A percentile compares a stretch with the other conserved stretches of the same genome.
These are phyloP conservation scores for Xiphydria camelus DNA, from an alignment of 2,888 invertebrate genomes.

Conservation along the genomic window DNA sequence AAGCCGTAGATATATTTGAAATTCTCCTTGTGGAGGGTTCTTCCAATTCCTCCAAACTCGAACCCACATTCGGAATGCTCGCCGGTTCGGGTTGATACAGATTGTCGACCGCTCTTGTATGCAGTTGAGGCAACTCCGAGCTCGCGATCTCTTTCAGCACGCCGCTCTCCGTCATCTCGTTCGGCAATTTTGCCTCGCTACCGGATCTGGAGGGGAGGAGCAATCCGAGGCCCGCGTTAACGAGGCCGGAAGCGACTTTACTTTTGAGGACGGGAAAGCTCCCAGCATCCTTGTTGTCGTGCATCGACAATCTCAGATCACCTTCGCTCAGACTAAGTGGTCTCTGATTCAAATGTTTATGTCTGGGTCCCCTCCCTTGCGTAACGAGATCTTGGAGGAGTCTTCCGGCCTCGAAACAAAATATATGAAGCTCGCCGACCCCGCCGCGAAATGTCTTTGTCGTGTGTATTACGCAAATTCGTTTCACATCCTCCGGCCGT, in stretches of 20 bases:
- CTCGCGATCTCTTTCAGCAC: constrained; percentile 25
- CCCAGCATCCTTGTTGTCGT: constrained; percentile 24
- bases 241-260: constrained; percentile 35
- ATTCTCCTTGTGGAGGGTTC: constrained; percentile 54
- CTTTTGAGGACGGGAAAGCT: constrained; percentile 28
- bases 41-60: constrained; percentile 13
- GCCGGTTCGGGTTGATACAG: constrained; percentile 46
- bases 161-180: constrained; percentile 26
- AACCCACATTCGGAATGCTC: constrained; percentile 14
- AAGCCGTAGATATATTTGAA: constrained; percentile 66
- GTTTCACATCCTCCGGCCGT: constrained; percentile 62
- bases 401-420: constrained; percentile 58
- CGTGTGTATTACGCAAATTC: constrained; percentile 66
- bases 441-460: constrained; percentile 62
- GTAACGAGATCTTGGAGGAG: constrained; percentile 58
- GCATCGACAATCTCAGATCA: constrained; percentile 50
- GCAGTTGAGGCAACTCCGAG: constrained; percentile 24
- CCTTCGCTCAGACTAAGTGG: constrained; percentile 61
- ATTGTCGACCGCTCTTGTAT: constrained; percentile 39
- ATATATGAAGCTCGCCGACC: constrained; percentile 60
- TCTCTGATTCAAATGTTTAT: constrained; percentile 28
- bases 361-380: constrained; percentile 55
- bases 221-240: constrained; percentile 39
- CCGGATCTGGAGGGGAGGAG: constrained; percentile 32
- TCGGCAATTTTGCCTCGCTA: constrained; percentile 37